A percentile compares a stretch with the other conserved stretches of the same genome.
phyloP scores from a whole-genome alignment of 2,113 vertebrate species.

The Cynoglossus semilaevis region DNA sequence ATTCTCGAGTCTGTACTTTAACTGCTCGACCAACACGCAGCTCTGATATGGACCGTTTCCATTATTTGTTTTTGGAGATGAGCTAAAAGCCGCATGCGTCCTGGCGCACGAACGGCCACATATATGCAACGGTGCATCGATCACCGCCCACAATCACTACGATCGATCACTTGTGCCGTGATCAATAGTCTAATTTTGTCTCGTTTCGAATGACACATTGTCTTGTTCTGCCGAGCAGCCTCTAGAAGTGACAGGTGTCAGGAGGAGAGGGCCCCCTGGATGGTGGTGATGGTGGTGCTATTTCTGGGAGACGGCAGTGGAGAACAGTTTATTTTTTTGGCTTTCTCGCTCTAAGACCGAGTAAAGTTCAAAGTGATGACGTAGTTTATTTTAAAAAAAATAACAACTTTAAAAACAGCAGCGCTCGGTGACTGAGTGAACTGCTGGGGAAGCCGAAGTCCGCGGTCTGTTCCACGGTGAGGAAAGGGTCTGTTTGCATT shows the following conservation, averaged over 20 bases:
- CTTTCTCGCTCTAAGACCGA: slow-evolving; percentile 10
- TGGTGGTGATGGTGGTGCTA: slow-evolving; percentile 42
- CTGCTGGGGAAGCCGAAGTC: slow-evolving; percentile 1
- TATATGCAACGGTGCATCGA: neutral
- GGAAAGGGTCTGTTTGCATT: slow-evolving; percentile 70
- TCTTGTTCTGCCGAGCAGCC: no score
- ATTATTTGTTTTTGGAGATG: neutral
- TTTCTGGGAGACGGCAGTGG: slow-evolving; percentile 28
- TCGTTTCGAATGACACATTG: no score
- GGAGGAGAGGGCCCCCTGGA: slow-evolving; percentile 56
- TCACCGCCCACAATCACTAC: slow-evolving; percentile 16
- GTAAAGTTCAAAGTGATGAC: slow-evolving; percentile 35
- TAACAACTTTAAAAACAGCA: neutral
- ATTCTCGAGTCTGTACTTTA: slow-evolving; percentile 52
- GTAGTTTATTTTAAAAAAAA: slow-evolving; percentile 14
- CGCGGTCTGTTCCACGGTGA: slow-evolving; percentile 39
- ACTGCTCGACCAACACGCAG: slow-evolving; percentile 41
- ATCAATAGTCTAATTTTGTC: slow-evolving; percentile 44
- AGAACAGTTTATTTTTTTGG: slow-evolving; percentile 13
- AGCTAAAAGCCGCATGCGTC: slow-evolving; percentile 13
- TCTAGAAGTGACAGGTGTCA: slow-evolving; percentile 66
- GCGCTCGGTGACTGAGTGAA: neutral
- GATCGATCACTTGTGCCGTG: slow-evolving; percentile 22
- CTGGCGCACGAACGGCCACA: neutral
- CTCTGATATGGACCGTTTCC: neutral